Percentiles rank a stretch among this genome's conserved stretches.
Evolutionary conservation across 2,113 vertebrate species (phyloP).

Genomic region (Oenanthe melanoleuca): DNA sequence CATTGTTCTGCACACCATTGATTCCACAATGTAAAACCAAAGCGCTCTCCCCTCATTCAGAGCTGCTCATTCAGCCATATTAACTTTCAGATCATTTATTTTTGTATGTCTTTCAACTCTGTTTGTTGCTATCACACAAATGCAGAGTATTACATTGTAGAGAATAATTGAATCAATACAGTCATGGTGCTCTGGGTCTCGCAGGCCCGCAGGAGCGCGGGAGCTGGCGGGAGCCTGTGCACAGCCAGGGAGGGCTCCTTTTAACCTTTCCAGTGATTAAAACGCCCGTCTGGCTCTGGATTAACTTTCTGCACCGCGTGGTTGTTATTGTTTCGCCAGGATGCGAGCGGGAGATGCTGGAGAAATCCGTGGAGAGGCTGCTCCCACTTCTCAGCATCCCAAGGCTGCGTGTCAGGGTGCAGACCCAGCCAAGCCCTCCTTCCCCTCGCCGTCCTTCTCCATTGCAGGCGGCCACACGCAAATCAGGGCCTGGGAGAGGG

Average conservation of each 20-base stretch:
- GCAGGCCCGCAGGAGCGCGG: slow-evolving; percentile 12
- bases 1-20: slow-evolving; percentile 77
- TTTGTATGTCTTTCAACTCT: slow-evolving; percentile 81
- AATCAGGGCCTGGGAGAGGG: neutral
- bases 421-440: neutral
- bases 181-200: slow-evolving; percentile 62
- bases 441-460: neutral
- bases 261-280: slow-evolving; percentile 54
- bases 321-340: neutral
- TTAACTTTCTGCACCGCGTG: neutral
- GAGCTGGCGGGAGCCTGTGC: neutral
- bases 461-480: neutral
- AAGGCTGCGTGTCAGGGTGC: neutral
- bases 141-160: slow-evolving; percentile 78
- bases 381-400: neutral
- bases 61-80: slow-evolving; percentile 81
- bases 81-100: slow-evolving; percentile 84
- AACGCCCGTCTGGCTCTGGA: neutral
- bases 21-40: slow-evolving; percentile 77
- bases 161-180: slow-evolving; percentile 81
- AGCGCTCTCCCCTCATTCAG: slow-evolving; percentile 72
- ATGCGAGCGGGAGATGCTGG: neutral
- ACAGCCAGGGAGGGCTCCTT: neutral
- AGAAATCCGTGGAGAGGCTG: fast-evolving
- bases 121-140: slow-evolving; percentile 82